phyloP scores from a whole-genome alignment of 2,888 invertebrate genomes.

The Archaeoteleia sp. region DNA sequence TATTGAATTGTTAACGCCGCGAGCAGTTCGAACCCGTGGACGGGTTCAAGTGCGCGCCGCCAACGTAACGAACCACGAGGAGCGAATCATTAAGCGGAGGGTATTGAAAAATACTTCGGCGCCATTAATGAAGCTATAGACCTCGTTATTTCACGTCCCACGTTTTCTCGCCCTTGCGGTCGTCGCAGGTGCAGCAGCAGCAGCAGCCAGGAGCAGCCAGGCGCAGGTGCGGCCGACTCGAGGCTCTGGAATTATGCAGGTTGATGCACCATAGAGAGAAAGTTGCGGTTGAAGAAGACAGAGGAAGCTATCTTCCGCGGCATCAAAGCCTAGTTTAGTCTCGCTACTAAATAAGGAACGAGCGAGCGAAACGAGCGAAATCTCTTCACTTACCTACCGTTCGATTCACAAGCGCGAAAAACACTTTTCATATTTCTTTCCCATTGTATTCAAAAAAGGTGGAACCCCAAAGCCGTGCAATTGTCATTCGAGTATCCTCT shows the following conservation, averaged over 20 bases:
- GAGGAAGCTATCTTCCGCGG: constrained; percentile 43
- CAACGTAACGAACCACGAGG: constrained; percentile 1
- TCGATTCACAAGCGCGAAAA: constrained; percentile 20
- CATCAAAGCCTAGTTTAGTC: constrained; percentile 45
- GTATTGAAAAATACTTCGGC: constrained; percentile 8
- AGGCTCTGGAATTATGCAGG: constrained; percentile 40
- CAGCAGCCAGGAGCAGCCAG: constrained; percentile 31
- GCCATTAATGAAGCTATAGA: constrained; percentile 20
- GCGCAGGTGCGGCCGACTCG: constrained; percentile 38
- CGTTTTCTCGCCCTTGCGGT: constrained; percentile 46
- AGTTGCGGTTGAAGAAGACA: constrained; percentile 40
- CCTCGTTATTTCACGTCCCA: constrained; percentile 32
- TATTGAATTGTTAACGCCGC: no score
- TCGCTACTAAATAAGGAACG: constrained; percentile 33
- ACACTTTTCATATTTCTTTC: constrained; percentile 20
- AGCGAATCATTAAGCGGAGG: neutral
- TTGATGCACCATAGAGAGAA: constrained; percentile 44
- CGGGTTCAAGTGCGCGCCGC: neutral
- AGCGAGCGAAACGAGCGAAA: constrained; percentile 38
- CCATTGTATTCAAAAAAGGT: no score
- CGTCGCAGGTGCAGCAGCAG: constrained; percentile 40
- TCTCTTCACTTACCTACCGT: constrained; percentile 13
- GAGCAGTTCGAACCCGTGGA: no score
- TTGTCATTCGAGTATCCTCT: no score
- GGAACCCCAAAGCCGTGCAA: no score